A percentile compares a stretch with the other conserved stretches of the same genome.
These are phyloP conservation scores for Arge pagana DNA, from an alignment of 2,888 invertebrate species.

Conservation along the genomic window DNA sequence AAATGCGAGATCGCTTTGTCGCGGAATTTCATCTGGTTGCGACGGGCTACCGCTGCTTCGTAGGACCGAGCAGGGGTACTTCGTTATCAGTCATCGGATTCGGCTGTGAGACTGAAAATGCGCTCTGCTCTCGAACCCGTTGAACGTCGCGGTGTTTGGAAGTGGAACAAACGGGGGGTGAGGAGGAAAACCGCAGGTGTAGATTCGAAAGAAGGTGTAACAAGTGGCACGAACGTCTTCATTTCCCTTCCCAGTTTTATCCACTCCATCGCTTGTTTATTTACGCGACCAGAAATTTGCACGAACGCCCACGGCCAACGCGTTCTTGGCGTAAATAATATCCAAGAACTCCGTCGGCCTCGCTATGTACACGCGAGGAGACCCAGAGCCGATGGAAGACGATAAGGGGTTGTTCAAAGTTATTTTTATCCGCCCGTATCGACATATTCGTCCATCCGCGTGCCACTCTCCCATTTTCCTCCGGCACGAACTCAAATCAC, in stretches of 20 bases:
- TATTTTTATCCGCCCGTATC: no score
- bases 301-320: conserved; percentile 30
- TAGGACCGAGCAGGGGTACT: no score
- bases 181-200: background rate
- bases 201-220: conserved; percentile 28
- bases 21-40: no score
- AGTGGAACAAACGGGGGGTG: background rate
- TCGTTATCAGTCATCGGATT: no score
- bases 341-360: background rate
- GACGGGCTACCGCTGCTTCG: no score
- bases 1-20: no score
- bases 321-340: conserved; percentile 33
- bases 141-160: no score
- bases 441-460: conserved; percentile 7
- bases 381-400: background rate
- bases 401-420: conserved; percentile 6
- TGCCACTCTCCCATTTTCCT: background rate
- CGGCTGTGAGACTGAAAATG: no score
- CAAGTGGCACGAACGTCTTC: conserved; percentile 29
- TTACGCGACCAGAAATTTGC: conserved; percentile 39
- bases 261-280: conserved; percentile 34
- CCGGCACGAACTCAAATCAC: no score
- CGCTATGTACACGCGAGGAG: background rate
- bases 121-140: no score
- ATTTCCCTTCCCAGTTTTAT: conserved; percentile 28